Evolutionary conservation across 35 echinoderm and acorn worm genomes (phyloP).

Genomic region (Strongylocentrotus purpuratus): DNA sequence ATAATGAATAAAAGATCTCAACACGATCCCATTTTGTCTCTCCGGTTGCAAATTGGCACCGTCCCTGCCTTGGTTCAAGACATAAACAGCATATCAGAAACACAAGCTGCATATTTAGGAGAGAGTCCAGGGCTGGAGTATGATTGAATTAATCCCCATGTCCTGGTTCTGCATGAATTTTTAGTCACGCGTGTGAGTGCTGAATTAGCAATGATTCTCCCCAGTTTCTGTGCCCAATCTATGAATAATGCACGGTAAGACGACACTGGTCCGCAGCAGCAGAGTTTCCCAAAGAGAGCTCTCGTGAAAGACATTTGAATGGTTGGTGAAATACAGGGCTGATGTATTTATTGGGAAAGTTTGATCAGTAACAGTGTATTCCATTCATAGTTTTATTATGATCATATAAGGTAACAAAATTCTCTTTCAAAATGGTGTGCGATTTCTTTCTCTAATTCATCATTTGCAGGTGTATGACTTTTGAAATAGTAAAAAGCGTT

Average conservation of each 20-base stretch:
- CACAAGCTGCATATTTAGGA: not conserved
- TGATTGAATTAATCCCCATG: slow-evolving; percentile 39
- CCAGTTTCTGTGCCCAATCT: not conserved
- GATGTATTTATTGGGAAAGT: not conserved
- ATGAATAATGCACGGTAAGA: slow-evolving; percentile 17
- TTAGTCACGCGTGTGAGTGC: not conserved
- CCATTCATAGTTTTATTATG: not conserved
- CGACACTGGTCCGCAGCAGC: not conserved
- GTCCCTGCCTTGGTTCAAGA: not conserved
- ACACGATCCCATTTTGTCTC: slow-evolving; percentile 39
- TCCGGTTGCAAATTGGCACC: not conserved
- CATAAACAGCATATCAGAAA: slow-evolving; percentile 34
- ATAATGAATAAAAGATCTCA: slow-evolving; percentile 32
- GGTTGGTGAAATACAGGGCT: not conserved
- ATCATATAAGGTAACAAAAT: not conserved
- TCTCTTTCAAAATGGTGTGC: not conserved
- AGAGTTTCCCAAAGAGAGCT: not conserved
- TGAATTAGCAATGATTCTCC: slow-evolving; percentile 12
- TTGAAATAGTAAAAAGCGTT: not conserved
- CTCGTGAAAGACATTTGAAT: not conserved
- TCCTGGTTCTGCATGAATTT: slow-evolving; percentile 10
- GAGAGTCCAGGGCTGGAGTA: not conserved
- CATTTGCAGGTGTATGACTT: not conserved
- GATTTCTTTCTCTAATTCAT: not conserved
- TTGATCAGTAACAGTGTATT: not conserved